Evolutionary conservation across 1,140 invertebrate species (phyloP).

Genomic region (Drosophila tsacasi): DNA sequence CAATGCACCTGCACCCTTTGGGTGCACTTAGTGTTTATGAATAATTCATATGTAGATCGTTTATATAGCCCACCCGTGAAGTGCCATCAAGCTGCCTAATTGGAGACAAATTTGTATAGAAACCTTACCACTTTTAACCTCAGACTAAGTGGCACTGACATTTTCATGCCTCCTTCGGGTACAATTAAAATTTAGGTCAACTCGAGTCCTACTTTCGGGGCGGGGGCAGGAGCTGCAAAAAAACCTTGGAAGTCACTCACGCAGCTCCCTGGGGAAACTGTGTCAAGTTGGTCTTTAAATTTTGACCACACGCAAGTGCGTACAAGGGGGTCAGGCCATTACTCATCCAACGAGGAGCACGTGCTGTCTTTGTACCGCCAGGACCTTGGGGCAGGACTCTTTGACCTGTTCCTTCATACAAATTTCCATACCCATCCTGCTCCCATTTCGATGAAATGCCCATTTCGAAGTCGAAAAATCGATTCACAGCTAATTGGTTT

Average conservation of each 20-base stretch:
- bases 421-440: neutral
- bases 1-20: slow-evolving; percentile 52
- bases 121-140: slow-evolving; percentile 7
- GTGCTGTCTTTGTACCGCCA: slow-evolving; percentile 15
- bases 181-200: slow-evolving; percentile 65
- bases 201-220: slow-evolving; percentile 4
- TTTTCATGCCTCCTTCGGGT: slow-evolving; percentile 30
- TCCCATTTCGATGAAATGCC: slow-evolving; percentile 32
- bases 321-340: slow-evolving; percentile 41
- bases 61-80: neutral
- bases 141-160: slow-evolving; percentile 61
- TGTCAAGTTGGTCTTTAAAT: slow-evolving; percentile 62
- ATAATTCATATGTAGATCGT: slow-evolving; percentile 42
- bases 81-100: slow-evolving; percentile 9
- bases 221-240: slow-evolving; percentile 2
- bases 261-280: slow-evolving; percentile 60
- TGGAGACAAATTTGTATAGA: neutral
- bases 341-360: slow-evolving; percentile 38
- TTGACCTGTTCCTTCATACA: slow-evolving; percentile 36
- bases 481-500: slow-evolving; percentile 67
- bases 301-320: slow-evolving; percentile 56
- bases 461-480: slow-evolving; percentile 66
- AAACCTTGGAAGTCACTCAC: slow-evolving; percentile 48
- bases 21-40: slow-evolving; percentile 12
- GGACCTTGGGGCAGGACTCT: slow-evolving; percentile 55